Evolutionary conservation across 2,888 invertebrate species (phyloP), one percentile per base, ranked within the genome.

Genomic region (Azorinus chamasolen): DNA sequence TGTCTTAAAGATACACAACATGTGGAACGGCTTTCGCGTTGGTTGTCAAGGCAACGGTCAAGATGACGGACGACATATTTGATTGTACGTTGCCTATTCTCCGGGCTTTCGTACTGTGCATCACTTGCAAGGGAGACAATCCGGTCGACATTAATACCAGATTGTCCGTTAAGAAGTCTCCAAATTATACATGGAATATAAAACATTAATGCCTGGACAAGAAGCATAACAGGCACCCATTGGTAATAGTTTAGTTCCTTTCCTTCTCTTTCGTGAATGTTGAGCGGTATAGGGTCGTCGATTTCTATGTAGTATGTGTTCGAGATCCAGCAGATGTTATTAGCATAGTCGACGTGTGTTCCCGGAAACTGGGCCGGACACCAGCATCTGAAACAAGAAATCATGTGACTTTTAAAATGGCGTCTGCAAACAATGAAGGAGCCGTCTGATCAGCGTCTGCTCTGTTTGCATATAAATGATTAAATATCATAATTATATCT

Each of bases 281-380:
- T 87, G 37, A 79, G 45, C 14, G 81, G 81, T 27, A 81, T 81
- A 37, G 78, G 71, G 65, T 87, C 84, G 45, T 86, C 84, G 75
- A 90, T 87, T 43, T 91, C 89, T 62, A 92, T 87, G 89, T 93
- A 94, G 85, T 94, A 94, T 3, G 94, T 94, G 87, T 94, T 94
- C 74, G 93, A 93, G 54, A 94, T 93, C 94, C 94, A 94, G 87
- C 94, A 94, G 80, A 94, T 93, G 89, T 94, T 94, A 88, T 94
- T 94, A 20, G 94, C 93, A 87, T 94, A 94, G 76, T 94, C 93
- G 72, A 94, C 93, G 90, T 94, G 94, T 22, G 93, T 93, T 37
- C 93, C 92, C 6, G 94, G 93, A 88, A 94, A 94, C 83, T 94
- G 93, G 3, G 93, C 93, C 20, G 93, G 93, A 59, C 93, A 93